Evolutionary conservation across 1,140 invertebrate genomes (phyloP), one percentile per base, ranked within the genome.

Genomic region (Ylistrum balloti): DNA sequence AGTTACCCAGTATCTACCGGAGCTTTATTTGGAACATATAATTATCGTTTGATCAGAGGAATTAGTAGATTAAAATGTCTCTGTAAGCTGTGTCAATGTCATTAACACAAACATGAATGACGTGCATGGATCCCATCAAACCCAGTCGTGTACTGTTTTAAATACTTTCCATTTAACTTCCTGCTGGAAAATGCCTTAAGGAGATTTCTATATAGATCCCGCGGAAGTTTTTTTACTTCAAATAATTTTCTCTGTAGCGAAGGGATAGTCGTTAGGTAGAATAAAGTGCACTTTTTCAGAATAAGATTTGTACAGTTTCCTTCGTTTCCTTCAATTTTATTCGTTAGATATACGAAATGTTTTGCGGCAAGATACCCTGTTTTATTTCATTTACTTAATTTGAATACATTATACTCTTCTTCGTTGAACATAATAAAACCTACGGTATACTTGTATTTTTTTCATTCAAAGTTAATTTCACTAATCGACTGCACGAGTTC

Each of bases 81-180:
- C n/a, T 74, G 22, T 74, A n/a, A 28, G 56, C 5, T 74, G 56
- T 74, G 17, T n/a, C 22, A 17, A 5, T n/a, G n/a, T 74, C 56
- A 28, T 74, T 28, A 74, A n/a, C 9, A n/a, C 9, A 28, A 11
- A n/a, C 56, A 28, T 74, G 5, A 17, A 28, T 74, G 56, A 74
- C 56, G 56, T 74, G 56, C 15, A 28, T 28, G 22, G 56, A 74
- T 3, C 56, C 56, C n/a, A 74, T 74, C n/a, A 74, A n/a, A 74
- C 1, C 56, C 28, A 28, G 28, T n/a, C n/a, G 0, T 74, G 56
- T 74, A 74, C 56, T 74, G 20, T 28, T 74, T 74, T 28, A 74
- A 74, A 74, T 74, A 74, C 56, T 74, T 74, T 74, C 5, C 56
- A 74, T 74, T 74, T 74, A 74, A 74, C 56, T 74, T 74, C 56